These are phyloP conservation scores for Caenorhabditis afra DNA, from an alignment of 2,888 invertebrate species.

Conservation along the genomic window DNA sequence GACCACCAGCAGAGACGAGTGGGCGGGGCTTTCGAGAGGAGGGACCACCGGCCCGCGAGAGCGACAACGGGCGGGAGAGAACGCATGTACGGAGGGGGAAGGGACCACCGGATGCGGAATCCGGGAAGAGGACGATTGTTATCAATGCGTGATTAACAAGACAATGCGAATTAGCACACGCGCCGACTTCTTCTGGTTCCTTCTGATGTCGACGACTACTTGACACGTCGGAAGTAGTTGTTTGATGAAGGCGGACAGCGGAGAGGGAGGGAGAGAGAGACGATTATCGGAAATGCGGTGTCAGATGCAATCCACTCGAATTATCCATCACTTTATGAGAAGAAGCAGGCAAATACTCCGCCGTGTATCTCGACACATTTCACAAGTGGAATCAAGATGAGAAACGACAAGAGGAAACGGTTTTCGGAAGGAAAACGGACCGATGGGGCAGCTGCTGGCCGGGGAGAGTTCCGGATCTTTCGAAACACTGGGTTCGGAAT, in stretches of 20 bases:
- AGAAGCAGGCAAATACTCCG: background rate
- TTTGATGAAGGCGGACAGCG: constrained; percentile 29
- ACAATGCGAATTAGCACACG: constrained; percentile 51
- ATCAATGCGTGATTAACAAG: constrained; percentile 49
- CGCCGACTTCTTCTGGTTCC: constrained; percentile 6
- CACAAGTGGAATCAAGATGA: background rate
- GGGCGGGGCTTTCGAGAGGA: constrained; percentile 24
- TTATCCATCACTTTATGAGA: constrained; percentile 41
- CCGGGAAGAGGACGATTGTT: constrained; percentile 27
- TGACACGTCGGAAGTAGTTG: constrained; percentile 54
- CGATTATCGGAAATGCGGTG: constrained; percentile 54
- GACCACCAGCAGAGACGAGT: constrained; percentile 12
- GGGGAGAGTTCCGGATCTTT: no score
- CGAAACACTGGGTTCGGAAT: background rate
- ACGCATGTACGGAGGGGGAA: constrained; percentile 19
- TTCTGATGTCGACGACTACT: constrained; percentile 13
- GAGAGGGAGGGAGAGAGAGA: constrained; percentile 11
- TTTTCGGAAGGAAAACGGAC: constrained; percentile 1
- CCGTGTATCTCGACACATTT: constrained; percentile 30
- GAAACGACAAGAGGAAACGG: constrained; percentile 7
- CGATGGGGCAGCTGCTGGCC: background rate
- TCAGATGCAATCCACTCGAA: constrained; percentile 50
- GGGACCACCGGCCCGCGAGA: constrained; percentile 3
- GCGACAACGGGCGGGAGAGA: background rate
- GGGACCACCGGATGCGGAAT: background rate